These are phyloP conservation scores for Catocala sponsa DNA, from an alignment of 2,888 invertebrate species.

Conservation along the genomic window DNA sequence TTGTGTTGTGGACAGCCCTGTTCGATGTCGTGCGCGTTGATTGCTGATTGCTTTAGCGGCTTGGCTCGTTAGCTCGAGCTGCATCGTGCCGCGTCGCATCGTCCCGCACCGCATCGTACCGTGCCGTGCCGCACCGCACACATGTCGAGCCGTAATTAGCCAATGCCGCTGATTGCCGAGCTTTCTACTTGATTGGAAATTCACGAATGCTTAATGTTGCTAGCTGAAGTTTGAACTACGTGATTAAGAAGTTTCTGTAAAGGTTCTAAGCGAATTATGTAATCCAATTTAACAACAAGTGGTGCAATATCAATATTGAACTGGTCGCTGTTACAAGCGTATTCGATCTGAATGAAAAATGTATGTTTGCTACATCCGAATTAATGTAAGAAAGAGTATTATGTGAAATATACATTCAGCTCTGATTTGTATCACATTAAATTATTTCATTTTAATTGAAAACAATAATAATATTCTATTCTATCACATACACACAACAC, in stretches of 20 bases:
- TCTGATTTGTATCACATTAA: too few relatives aligned
- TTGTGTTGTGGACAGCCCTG: constrained; percentile 13
- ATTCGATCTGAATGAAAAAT: too few relatives aligned
- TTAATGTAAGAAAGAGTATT: too few relatives aligned
- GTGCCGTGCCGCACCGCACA: constrained; percentile 22
- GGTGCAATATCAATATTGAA: too few relatives aligned
- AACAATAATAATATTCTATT: too few relatives aligned
- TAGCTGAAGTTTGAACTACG: constrained; percentile 1
- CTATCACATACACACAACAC: too few relatives aligned
- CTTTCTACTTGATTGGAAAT: constrained; percentile 44
- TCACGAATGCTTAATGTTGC: constrained; percentile 7
- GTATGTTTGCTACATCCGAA: too few relatives aligned
- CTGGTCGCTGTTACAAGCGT: too few relatives aligned
- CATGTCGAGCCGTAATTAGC: constrained; percentile 45
- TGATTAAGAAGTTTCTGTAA: not conserved
- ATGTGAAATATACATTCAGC: too few relatives aligned
- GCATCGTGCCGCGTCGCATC: constrained; percentile 17
- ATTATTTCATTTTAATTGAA: too few relatives aligned
- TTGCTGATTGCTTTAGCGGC: constrained; percentile 69
- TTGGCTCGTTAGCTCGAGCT: constrained; percentile 56
- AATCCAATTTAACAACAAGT: too few relatives aligned
- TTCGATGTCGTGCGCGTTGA: constrained; percentile 48
- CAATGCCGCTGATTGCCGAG: constrained; percentile 42
- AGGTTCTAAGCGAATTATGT: too few relatives aligned
- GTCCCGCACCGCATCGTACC: constrained; percentile 17